phyloP scores from a whole-genome alignment of 1,140 invertebrate species.

The Euura lappo region DNA sequence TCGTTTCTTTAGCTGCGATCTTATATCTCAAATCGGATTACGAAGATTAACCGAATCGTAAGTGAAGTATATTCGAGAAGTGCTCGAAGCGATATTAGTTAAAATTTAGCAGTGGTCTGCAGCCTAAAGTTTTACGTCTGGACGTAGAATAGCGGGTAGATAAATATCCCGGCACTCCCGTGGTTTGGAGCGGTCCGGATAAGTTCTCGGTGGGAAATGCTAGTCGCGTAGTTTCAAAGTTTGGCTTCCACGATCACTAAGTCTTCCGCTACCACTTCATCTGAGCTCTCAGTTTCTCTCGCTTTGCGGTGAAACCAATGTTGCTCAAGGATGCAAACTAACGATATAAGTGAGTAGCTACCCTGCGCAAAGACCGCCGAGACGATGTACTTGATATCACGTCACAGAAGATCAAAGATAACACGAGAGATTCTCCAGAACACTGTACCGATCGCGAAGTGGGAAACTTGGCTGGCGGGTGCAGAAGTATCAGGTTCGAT shows the following conservation, averaged over 20 bases:
- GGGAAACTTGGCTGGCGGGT: no score
- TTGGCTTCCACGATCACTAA: constrained; percentile 5
- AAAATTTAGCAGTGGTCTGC: not conserved
- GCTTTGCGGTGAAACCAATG: not conserved
- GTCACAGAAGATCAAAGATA: no score
- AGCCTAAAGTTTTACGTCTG: not conserved
- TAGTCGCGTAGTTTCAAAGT: constrained; percentile 35
- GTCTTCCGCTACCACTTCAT: constrained; percentile 21
- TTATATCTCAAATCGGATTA: no score
- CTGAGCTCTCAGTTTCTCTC: constrained; percentile 10
- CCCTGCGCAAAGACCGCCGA: no score
- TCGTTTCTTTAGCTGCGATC: no score
- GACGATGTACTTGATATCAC: no score
- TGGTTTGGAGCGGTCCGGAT: not conserved
- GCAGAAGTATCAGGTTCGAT: no score
- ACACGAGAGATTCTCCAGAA: not conserved
- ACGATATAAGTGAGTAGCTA: not conserved
- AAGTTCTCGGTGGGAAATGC: constrained; percentile 25
- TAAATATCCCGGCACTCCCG: not conserved
- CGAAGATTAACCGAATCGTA: no score
- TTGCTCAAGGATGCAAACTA: not conserved
- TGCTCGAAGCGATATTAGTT: no score
- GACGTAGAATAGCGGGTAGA: not conserved
- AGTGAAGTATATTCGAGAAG: no score
- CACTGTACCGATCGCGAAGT: no score